Evolutionary conservation across 2,797 vertebrate genomes (phyloP), one percentile per base, ranked within the genome.

Genomic region (Meda fulgida): DNA sequence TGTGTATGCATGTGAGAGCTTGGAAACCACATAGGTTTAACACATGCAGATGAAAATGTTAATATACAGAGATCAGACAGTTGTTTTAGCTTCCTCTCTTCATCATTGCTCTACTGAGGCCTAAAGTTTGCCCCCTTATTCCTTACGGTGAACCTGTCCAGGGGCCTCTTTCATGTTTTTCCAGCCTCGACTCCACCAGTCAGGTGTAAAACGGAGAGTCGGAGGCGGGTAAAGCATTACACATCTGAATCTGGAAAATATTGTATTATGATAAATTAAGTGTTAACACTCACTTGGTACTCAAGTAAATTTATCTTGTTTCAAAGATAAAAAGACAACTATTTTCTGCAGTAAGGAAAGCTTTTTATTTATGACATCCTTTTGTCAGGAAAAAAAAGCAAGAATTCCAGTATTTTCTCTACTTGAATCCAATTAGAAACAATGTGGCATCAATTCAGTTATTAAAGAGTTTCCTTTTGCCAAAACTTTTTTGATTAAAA

Each of bases 141-240:
- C 53, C 70, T 34, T 26, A 69, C 72, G 66, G 76, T 76, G 63
- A 73, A 84, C 51, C 65, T 80, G 53, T 66, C 72, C 65, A 36
- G 48, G 78, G 48, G 79, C 43, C 72, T 77, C 36, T 36, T 34
- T 36, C 82, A 84, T 76, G 48, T 79, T 46, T 67, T 86, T 84
- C 77, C 73, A 87, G 51, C 80, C 83, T 82, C n/a, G 86, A 65
- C 72, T 86, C 46, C 71, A 83, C 84, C 73, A 82, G 84, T 79
- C 79, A 75, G 76, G 71, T 5, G 29, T n/a, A 66, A 72, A 84
- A 82, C 2, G 29, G 70, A 73, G 80, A 77, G 66, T 83, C 83
- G 51, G 81, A 77, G 66, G 85, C 83, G 51, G 81, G 79, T 88
- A 88, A 88, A 90, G 86, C 83, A 88, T 88, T 89, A 89, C 89